These are phyloP conservation scores for Leucoraja erinaceus DNA, from an alignment of 2,113 vertebrate genomes.

Conservation along the genomic window DNA sequence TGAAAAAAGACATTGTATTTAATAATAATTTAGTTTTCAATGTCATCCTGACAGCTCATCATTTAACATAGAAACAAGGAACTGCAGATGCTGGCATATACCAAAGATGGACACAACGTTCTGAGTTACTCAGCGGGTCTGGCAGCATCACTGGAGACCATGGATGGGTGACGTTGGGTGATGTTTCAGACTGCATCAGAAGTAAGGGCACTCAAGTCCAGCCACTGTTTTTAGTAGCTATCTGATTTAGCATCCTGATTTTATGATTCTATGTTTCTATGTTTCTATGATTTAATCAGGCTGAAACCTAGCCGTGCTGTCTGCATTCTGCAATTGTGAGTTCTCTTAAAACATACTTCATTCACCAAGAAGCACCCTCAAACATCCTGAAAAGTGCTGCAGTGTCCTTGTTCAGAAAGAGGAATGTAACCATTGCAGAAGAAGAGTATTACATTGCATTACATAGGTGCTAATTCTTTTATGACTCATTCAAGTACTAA, in stretches of 20 bases:
- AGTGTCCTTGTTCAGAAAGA: background rate
- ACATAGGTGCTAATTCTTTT: background rate
- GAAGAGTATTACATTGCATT: background rate
- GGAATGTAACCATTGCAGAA: background rate
- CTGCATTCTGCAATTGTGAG: background rate
- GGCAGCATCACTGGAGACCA: too few relatives aligned
- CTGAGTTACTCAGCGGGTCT: too few relatives aligned
- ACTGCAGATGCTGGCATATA: too few relatives aligned
- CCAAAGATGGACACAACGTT: too few relatives aligned
- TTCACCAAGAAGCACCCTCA: background rate
- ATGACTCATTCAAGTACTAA: constrained; percentile 17
- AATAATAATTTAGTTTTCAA: background rate
- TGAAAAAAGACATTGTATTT: background rate
- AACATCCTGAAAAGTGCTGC: background rate
- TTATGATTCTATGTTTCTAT: too few relatives aligned
- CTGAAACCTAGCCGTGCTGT: background rate
- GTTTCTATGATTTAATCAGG: background rate
- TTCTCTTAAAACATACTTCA: background rate
- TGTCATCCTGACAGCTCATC: background rate
- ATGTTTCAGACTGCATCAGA: too few relatives aligned
- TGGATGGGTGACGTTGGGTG: too few relatives aligned
- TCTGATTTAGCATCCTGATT: too few relatives aligned
- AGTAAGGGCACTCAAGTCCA: too few relatives aligned
- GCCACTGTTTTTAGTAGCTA: too few relatives aligned
- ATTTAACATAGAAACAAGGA: background rate